Percentiles rank a stretch among this genome's conserved stretches.
phyloP scores from a whole-genome alignment of 2,888 invertebrate species.

The Sphaeridia pumilis region DNA sequence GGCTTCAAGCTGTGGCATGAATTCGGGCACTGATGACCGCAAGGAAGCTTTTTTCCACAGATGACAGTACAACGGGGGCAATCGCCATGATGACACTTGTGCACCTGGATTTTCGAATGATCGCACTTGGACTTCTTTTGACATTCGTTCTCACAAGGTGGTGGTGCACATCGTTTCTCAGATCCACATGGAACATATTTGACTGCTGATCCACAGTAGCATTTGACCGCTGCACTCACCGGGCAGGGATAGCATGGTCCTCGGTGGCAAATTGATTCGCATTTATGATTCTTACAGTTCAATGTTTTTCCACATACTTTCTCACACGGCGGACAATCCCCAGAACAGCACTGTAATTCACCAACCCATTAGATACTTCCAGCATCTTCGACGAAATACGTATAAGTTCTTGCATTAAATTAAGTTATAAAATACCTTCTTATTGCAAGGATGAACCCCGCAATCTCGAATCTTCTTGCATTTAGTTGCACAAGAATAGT shows the following conservation, averaged over 20 bases:
- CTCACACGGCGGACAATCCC: constrained; percentile 70
- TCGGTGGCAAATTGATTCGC: constrained; percentile 55
- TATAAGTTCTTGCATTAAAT: not conserved
- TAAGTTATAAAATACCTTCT: constrained; percentile 49
- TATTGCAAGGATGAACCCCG: constrained; percentile 74
- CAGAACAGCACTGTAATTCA: constrained; percentile 61
- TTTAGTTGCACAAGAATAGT: constrained; percentile 76
- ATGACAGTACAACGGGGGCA: constrained; percentile 70
- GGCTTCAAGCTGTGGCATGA: constrained; percentile 58
- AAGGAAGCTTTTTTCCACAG: constrained; percentile 53
- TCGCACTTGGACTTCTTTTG: constrained; percentile 56
- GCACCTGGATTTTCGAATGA: constrained; percentile 58
- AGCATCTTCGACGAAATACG: not conserved
- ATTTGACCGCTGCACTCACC: constrained; percentile 54
- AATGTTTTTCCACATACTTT: constrained; percentile 70
- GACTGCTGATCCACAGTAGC: constrained; percentile 67
- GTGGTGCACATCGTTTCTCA: constrained; percentile 60
- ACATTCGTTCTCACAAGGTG: constrained; percentile 53
- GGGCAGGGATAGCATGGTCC: constrained; percentile 70
- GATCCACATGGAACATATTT: constrained; percentile 76
- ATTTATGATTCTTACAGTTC: constrained; percentile 55
- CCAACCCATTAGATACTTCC: not conserved
- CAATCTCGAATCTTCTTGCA: constrained; percentile 71
- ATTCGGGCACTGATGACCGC: constrained; percentile 57
- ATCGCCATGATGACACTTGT: constrained; percentile 68